Evolutionary conservation across 2,888 invertebrate species (phyloP).

Genomic region (Netelia inedita): DNA sequence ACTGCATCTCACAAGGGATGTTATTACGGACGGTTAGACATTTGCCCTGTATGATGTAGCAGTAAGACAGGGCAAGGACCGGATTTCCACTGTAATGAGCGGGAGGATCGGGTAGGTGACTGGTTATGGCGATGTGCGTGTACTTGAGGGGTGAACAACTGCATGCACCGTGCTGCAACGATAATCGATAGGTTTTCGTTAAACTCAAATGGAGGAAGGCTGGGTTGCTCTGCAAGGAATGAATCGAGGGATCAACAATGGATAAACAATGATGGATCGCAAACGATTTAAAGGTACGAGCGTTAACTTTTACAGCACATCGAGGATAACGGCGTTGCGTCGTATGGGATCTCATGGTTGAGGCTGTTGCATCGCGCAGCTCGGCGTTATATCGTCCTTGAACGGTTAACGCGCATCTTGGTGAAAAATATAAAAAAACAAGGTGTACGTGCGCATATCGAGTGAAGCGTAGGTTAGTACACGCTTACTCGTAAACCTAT

Average conservation of each 20-base stretch:
- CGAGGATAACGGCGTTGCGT: constrained; percentile 18
- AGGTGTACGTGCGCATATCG: neutral
- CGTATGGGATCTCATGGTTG: neutral
- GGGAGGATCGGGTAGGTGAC: constrained; percentile 83
- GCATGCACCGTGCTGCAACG: constrained; percentile 80
- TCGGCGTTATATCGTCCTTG: neutral
- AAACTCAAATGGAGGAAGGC: constrained; percentile 10
- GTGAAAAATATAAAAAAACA: neutral
- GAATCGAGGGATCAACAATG: constrained; percentile 31
- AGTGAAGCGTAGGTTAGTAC: neutral
- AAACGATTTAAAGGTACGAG: constrained; percentile 25
- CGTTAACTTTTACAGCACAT: constrained; percentile 15
- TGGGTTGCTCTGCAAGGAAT: neutral
- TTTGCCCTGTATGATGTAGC: constrained; percentile 85
- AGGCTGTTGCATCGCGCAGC: neutral
- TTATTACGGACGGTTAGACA: constrained; percentile 80
- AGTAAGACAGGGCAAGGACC: constrained; percentile 89
- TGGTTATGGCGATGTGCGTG: constrained; percentile 94
- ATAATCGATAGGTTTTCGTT: constrained; percentile 69
- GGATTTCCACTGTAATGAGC: constrained; percentile 90
- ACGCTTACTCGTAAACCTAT: constrained; percentile 24
- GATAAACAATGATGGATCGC: constrained; percentile 26
- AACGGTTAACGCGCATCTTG: constrained; percentile 7
- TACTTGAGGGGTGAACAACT: constrained; percentile 89
- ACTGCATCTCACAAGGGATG: constrained; percentile 78